Base-by-base conservation (phyloP, 2,888 invertebrate genomes). In the Oscheius sp. region DNA sequence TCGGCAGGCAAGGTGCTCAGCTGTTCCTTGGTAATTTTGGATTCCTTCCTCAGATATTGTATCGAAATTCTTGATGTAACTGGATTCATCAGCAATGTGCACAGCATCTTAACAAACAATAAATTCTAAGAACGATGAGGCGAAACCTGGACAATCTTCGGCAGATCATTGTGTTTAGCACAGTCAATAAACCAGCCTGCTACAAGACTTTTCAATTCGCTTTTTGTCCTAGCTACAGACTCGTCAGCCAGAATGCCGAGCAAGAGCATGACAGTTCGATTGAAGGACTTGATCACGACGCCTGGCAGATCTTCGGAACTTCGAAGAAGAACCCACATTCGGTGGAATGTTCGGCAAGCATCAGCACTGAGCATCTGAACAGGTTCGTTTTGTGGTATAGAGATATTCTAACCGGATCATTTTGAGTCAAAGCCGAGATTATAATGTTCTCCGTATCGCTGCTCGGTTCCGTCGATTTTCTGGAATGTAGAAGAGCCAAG, bases 31-130 rank as follows among this genome's bases (percentile, higher is more conserved):
- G 85, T 84, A 66, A 87, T 58, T 10, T 79, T 79, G 10, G 77
- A 62, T 29, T 82, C 82, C 58, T 79, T 78, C 5, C 80, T 57
- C 5, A 88, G 79, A 68, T 86, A 87, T 13, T 93, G 92, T n/a
- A 94, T 93, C 48, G 94, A 93, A 79, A 94, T 92, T n/a, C 94
- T 91, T 71, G 94, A 94, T 0, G 95, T 94, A 78, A 93, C 93
- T 0, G 94, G 93, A 79, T 94, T 93, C 35, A 95, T 90, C 32
- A 95, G 90, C 90, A 94, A 93, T 77, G 93, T 78, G n/a, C 82
- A 81, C 5, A 88, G 79, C 87, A 88, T 88, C 79, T 86, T 68
- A 63, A 83, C 71, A 62, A 21, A 53, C 5, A 13, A 3, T 11
- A 32, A 35, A 35, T 29, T 35, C 9, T 33, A 9, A 10, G 35